Evolutionary conservation across 1,140 invertebrate species (phyloP).

Genomic region (Formica exsecta): DNA sequence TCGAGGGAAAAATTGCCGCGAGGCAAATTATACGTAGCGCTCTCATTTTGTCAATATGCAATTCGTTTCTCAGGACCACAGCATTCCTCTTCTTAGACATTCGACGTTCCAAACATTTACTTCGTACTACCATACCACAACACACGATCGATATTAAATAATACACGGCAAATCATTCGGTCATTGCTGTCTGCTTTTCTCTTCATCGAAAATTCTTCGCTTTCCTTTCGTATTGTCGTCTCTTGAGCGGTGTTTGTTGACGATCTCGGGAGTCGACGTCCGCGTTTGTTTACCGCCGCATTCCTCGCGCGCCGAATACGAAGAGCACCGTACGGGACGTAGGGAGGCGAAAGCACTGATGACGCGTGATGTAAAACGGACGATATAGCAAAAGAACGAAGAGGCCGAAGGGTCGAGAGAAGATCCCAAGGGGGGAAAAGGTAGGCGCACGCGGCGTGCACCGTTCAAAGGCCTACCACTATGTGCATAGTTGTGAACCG

Average conservation of each 20-base stretch:
- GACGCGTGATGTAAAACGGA: conserved; percentile 13
- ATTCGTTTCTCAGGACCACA: neutral
- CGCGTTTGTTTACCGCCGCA: conserved; percentile 19
- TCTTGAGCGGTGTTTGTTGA: neutral
- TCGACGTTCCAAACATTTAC: conserved; percentile 8
- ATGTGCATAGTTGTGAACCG: conserved; percentile 75
- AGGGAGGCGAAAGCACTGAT: neutral
- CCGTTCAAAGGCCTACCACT: conserved; percentile 73
- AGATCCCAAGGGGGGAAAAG: conserved; percentile 45
- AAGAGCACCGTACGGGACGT: neutral
- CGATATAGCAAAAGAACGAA: conserved; percentile 37
- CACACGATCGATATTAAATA: conserved; percentile 7
- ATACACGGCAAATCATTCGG: neutral
- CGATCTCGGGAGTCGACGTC: neutral
- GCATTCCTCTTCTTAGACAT: neutral
- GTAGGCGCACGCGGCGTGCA: conserved; percentile 60
- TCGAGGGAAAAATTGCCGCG: conserved; percentile 3
- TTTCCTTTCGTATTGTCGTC: neutral
- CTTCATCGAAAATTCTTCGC: neutral
- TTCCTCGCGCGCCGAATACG: conserved; percentile 10
- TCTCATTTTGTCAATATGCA: conserved; percentile 53
- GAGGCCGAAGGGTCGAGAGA: conserved; percentile 15
- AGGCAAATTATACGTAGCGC: conserved; percentile 14
- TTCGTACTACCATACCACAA: neutral
- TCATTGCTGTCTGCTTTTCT: neutral